Percentiles rank a stretch among this genome's conserved stretches.
Evolutionary conservation across 2,888 invertebrate genomes (phyloP).

Genomic region (Electrophaes corylata): DNA sequence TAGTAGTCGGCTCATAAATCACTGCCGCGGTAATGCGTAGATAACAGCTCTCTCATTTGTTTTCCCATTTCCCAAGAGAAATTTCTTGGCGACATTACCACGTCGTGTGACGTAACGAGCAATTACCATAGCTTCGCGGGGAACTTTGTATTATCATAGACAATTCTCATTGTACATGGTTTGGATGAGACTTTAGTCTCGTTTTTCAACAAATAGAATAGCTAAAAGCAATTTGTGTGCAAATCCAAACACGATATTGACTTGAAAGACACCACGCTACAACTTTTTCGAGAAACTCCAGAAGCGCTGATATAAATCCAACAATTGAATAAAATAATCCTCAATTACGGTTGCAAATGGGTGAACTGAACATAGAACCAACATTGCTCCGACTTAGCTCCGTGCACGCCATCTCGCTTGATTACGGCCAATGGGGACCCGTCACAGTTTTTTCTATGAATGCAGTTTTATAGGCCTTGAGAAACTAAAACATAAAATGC

Average conservation of each 20-base stretch:
- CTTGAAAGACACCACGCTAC: constrained; percentile 16
- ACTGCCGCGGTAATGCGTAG: constrained; percentile 77
- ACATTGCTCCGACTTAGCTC: constrained; percentile 44
- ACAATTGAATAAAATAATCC: constrained; percentile 52
- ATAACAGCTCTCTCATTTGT: constrained; percentile 82
- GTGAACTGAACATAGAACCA: constrained; percentile 50
- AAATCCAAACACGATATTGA: constrained; percentile 16
- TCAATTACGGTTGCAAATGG: constrained; percentile 55
- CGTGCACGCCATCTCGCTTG: constrained; percentile 70
- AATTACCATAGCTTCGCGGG: constrained; percentile 57
- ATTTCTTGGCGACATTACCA: constrained; percentile 77
- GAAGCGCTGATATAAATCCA: constrained; percentile 40
- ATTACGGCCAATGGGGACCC: constrained; percentile 77
- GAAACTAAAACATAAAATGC: too few species aligned
- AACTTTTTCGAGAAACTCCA: constrained; percentile 32
- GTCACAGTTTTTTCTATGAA: too few species aligned
- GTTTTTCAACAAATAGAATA: constrained; percentile 21
- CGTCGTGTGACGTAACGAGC: constrained; percentile 67
- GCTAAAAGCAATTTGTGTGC: constrained; percentile 21
- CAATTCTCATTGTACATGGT: constrained; percentile 10
- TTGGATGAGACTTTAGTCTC: constrained; percentile 5
- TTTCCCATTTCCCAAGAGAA: constrained; percentile 80
- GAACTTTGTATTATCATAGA: constrained; percentile 20
- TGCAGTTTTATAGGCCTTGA: too few species aligned
- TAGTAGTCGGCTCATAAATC: constrained; percentile 76